These are phyloP conservation scores for Lasiommata megera DNA, from an alignment of 2,888 invertebrate species.

Conservation along the genomic window DNA sequence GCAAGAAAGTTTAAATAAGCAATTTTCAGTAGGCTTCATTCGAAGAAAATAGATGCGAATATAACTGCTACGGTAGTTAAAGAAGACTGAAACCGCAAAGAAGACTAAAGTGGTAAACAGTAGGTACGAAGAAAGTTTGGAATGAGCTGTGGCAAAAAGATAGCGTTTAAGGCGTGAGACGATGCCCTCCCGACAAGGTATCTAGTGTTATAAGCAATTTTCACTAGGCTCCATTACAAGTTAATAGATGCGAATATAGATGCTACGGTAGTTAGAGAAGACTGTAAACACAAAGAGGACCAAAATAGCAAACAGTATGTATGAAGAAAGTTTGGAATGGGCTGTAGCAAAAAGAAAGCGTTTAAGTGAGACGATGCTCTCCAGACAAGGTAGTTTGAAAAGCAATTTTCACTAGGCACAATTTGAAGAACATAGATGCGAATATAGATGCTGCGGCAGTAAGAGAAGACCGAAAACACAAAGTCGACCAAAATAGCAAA, in stretches of 20 bases:
- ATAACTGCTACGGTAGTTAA: too few relatives aligned
- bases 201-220: slow-evolving; percentile 64
- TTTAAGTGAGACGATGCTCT: slow-evolving; percentile 29
- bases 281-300: slow-evolving; percentile 15
- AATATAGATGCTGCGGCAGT: neutral
- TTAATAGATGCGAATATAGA: too few relatives aligned
- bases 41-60: too few relatives aligned
- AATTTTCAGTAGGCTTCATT: neutral
- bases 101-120: slow-evolving; percentile 15
- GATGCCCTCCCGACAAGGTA: slow-evolving; percentile 28
- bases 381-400: slow-evolving; percentile 50
- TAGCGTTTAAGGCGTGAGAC: slow-evolving; percentile 27
- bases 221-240: too few relatives aligned
- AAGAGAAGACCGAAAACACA: neutral
- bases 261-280: neutral
- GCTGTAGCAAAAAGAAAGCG: slow-evolving; percentile 20
- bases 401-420: slow-evolving; percentile 50
- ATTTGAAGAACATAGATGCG: too few relatives aligned
- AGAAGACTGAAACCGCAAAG: neutral
- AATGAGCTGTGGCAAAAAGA: slow-evolving; percentile 8
- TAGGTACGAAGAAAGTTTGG: slow-evolving; percentile 23
- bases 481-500: slow-evolving; percentile 22
- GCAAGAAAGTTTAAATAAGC: neutral
- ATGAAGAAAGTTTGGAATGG: slow-evolving; percentile 26
- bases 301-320: slow-evolving; percentile 24